phyloP scores from a whole-genome alignment of 2,797 vertebrate species.

The Sebastes nivosus region DNA sequence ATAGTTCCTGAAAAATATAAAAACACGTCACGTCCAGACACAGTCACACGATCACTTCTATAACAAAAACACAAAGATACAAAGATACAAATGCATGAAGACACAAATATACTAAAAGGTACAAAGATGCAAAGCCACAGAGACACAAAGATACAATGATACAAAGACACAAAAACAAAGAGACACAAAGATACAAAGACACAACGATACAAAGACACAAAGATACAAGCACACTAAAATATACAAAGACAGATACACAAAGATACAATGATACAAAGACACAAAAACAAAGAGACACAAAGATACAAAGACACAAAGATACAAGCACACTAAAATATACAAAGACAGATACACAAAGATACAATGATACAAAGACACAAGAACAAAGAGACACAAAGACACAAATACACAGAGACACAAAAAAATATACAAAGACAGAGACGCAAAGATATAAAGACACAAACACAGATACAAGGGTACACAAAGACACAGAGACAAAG shows the following conservation, averaged over 20 bases:
- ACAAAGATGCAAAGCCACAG: background rate
- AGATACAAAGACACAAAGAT: background rate
- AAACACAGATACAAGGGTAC: background rate
- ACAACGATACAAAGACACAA: too few relatives aligned
- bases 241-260: background rate
- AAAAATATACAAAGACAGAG: background rate
- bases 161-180: background rate
- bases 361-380: background rate
- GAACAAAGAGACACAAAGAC: background rate
- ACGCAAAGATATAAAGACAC: background rate
- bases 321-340: too few relatives aligned
- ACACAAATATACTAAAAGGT: background rate
- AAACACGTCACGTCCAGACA: background rate
- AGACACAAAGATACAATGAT: background rate
- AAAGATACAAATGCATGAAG: background rate
- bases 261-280: background rate
- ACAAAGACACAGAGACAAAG: background rate
- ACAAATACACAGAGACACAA: background rate
- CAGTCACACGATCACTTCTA: background rate
- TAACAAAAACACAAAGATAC: background rate
- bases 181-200: background rate
- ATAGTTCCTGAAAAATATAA: constrained; percentile 88
- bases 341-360: too few relatives aligned
- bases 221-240: too few relatives aligned
- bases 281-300: background rate